Evolutionary conservation across 2,888 invertebrate species (phyloP).

Genomic region (Caenorhabditis sp.): DNA sequence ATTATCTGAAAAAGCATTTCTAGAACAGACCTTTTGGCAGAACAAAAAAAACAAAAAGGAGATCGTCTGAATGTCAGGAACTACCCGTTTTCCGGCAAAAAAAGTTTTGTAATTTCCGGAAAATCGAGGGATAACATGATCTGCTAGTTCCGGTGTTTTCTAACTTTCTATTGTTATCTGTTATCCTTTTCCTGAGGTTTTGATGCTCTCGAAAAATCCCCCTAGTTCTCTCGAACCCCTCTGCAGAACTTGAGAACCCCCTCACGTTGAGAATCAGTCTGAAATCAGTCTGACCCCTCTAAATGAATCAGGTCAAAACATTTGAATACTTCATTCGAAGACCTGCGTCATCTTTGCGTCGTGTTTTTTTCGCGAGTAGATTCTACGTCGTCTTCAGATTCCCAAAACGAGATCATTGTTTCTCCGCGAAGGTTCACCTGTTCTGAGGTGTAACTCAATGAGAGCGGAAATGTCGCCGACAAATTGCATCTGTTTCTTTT

Average conservation of each 20-base stretch:
- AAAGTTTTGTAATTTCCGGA: constrained; percentile 8
- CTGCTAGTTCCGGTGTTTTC: background rate
- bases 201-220: background rate
- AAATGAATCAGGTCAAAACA: constrained; percentile 15
- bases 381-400: background rate
- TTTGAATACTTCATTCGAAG: background rate
- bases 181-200: background rate
- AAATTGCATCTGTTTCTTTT: constrained; percentile 12
- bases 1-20: background rate
- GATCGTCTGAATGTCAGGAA: background rate
- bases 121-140: too few species aligned
- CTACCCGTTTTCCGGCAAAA: background rate
- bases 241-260: too few species aligned
- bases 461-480: constrained; percentile 21
- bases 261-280: constrained; percentile 6
- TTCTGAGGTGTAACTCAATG: constrained; percentile 14
- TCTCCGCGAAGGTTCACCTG: constrained; percentile 6
- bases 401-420: constrained; percentile 14
- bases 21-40: background rate
- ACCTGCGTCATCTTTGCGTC: background rate
- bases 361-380: background rate
- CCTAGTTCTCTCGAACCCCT: background rate
- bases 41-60: constrained; percentile 1
- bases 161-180: too few species aligned
- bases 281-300: background rate